Evolutionary conservation across 2,888 invertebrate species (phyloP), one percentile per base, ranked within the genome.

Genomic region (Cremastinae sp.): DNA sequence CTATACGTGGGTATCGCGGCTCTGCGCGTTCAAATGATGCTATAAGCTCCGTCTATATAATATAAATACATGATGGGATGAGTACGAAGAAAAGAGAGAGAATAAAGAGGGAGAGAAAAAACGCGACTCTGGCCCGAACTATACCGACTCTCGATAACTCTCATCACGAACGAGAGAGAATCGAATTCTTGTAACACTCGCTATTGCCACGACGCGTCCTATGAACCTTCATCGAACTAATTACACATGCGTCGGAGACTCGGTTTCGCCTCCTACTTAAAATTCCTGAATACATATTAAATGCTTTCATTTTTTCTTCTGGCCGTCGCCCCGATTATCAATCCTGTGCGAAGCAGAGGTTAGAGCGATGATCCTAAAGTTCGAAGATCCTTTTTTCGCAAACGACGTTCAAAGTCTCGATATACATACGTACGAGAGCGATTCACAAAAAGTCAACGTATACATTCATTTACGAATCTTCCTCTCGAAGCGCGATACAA

Each of bases 271-370:
- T 35, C 8, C 2, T 37, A 14, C n/a, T 10, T 28, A 10, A 47
- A 61, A 61, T 61, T 61, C 61, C 61, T 61, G 35, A 37, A 61
- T 64, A 10, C n/a, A 59, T 22, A 59, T 59, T 14, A 58, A 22
- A 2, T 51, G 20, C 64, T 39, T 39, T 51, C 64, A 20, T 53
- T 39, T 9, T 37, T 41, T 35, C 12, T 7, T 43, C 35, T 10
- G n/a, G n/a, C 45, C 3, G 14, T 28, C 14, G 2, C 10, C 16
- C 7, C 1, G 9, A 37, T 20, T 16, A 10, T 35, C 12, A 12
- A 5, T 37, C 5, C 2, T 12, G 9, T 18, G 43, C 9, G 18
- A 8, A 59, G 22, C 14, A 43, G 1, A 59, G 43, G 45, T 28
- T 9, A 28, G 10, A 28, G 8, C 53, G 8, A 0, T 9, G 18